Evolutionary conservation across 2,797 vertebrate species (phyloP), one percentile per base, ranked within the genome.

Genomic region (Eulemur mongoz): DNA sequence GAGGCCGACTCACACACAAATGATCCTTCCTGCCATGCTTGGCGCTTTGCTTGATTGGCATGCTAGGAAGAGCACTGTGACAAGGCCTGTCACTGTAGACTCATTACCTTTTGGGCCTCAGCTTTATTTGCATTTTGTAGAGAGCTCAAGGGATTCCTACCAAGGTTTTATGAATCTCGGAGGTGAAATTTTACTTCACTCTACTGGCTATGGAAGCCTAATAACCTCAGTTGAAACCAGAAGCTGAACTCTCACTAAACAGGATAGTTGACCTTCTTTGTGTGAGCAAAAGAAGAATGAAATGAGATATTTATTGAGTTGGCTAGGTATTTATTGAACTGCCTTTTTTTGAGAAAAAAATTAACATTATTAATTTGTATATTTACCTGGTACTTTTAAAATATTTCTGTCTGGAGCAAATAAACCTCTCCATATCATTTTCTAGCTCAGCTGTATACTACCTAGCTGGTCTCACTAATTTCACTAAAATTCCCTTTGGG

Each of bases 401-500:
- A 82, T 84, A 86, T 65, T 91, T 95, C 78, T 70, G 12, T 80
- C 78, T 88, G 23, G 52, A 87, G 4, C 15, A 9, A 92, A 65
- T 69, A 73, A 69, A 79, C 54, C 50, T 70, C 59, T 89, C 32
- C 61, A 48, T 48, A 57, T 69, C 61, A 72, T 50, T 93, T 91
- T 57, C 63, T 11, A 93, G n/a, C 35, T 89, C 59, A 78, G 14
- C 43, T 93, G 1, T 48, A 4, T 50, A 40, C 61, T 38, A 59
- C 57, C 30, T 78, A 76, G n/a, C 48, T 91, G 50, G 23, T 40
- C 32, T 70, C 1, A 23, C 27, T 85, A 57, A 70, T 94, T 94
- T 92, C 92, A 92, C 92, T 90, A 87, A 94, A 91, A 91, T 70
- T 91, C 59, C 63, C 50, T 78, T 87, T 59, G 45, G 73, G 30